Percentiles rank a stretch among this genome's conserved stretches.
Conservation (phyloP, 2,888 invertebrate genomes). For the Drosophila ezoana region DNA sequence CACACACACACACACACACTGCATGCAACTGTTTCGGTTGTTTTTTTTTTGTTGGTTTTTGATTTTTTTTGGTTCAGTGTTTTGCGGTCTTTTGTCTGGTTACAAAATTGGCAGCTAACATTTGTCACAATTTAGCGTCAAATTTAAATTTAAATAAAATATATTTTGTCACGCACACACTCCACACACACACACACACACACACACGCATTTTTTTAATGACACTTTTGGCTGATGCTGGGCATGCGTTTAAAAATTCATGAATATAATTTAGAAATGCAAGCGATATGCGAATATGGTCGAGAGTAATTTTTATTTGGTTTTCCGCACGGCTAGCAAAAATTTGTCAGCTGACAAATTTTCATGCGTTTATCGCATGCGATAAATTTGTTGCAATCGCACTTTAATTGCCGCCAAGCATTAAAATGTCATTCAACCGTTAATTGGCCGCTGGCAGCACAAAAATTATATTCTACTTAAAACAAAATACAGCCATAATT, state of each 20-base stretch:
- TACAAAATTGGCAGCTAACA: constrained; percentile 74
- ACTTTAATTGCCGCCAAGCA: constrained; percentile 62
- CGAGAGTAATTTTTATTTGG: constrained; percentile 11
- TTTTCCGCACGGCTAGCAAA: constrained; percentile 15
- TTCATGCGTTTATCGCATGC: constrained; percentile 50
- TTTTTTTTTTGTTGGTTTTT: constrained; percentile 35
- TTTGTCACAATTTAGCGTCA: constrained; percentile 76
- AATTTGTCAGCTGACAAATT: constrained; percentile 58
- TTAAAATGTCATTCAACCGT: constrained; percentile 80
- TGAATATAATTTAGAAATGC: constrained; percentile 68
- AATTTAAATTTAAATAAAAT: constrained; percentile 74
- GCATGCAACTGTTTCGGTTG: constrained; percentile 6
- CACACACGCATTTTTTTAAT: constrained; percentile 67
- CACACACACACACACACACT: neutral
- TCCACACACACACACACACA: constrained; percentile 5
- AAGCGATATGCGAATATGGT: constrained; percentile 34
- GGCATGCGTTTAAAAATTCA: constrained; percentile 61
- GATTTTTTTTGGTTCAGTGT: constrained; percentile 28
- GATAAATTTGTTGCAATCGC: constrained; percentile 51
- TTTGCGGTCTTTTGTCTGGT: constrained; percentile 70
- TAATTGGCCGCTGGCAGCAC: constrained; percentile 53
- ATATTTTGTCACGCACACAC: constrained; percentile 49
- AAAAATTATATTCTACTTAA: constrained; percentile 63
- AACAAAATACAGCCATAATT: constrained; percentile 64
- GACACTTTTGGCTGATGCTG: constrained; percentile 64